Conservation (phyloP, 2,113 vertebrate species). For the Pica pica region DNA sequence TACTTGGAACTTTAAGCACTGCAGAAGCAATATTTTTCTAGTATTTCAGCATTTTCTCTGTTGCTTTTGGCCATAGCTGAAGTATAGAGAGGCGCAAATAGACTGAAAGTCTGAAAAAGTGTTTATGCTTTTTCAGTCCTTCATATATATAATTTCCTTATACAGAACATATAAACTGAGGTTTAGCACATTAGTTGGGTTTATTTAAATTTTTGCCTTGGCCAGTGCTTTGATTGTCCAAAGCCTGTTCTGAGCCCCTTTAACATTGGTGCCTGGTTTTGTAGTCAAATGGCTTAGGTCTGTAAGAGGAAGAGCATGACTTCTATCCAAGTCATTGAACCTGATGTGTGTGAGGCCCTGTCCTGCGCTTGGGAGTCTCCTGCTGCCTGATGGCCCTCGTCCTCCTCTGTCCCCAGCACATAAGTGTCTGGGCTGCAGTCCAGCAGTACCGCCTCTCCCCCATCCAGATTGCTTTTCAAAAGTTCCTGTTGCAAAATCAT, state of each 20-base stretch:
- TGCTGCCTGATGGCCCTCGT: background rate
- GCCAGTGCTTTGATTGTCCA: background rate
- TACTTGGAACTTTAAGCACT: background rate
- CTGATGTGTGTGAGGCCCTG: background rate
- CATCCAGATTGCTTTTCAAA: background rate
- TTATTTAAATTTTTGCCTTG: slow-evolving; percentile 20
- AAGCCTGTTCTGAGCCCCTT: background rate
- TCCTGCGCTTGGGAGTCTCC: background rate
- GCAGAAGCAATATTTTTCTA: slow-evolving; percentile 13
- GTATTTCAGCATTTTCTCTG: slow-evolving; percentile 27
- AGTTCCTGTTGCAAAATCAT: background rate
- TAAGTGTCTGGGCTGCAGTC: background rate
- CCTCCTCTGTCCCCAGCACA: background rate
- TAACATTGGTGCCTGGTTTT: background rate
- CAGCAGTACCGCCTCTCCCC: background rate
- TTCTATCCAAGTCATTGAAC: background rate
- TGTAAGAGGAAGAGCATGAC: background rate
- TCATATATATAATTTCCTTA: slow-evolving; percentile 7
- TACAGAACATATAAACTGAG: slow-evolving; percentile 10
- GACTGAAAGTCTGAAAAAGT: background rate
- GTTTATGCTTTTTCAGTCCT: slow-evolving; percentile 17
- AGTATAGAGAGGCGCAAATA: background rate
- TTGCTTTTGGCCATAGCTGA: slow-evolving; percentile 36
- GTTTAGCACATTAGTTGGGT: slow-evolving; percentile 33
- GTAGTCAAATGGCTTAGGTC: background rate